Evolutionary conservation across 1,140 invertebrate genomes (phyloP).

Genomic region (Psilanteris sp.): DNA sequence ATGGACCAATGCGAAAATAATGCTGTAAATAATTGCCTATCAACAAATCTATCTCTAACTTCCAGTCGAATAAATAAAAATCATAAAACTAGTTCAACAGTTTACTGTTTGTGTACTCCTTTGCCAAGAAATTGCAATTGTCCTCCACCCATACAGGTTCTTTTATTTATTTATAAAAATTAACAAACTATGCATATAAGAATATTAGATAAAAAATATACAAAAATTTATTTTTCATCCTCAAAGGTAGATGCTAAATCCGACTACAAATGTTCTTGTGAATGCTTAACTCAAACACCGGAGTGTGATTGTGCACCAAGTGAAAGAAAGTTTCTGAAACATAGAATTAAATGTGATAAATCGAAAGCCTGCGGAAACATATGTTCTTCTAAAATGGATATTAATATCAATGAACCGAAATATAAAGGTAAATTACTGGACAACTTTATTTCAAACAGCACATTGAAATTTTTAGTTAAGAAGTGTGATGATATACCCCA

Average conservation of each 20-base stretch:
- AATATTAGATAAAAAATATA: too few relatives aligned
- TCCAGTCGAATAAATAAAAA: conserved; percentile 55
- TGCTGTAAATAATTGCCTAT: conserved; percentile 30
- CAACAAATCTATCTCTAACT: conserved; percentile 40
- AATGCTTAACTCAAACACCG: conserved; percentile 54
- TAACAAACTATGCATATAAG: too few relatives aligned
- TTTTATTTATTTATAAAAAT: too few relatives aligned
- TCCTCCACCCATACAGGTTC: conserved; percentile 57
- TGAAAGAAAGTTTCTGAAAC: conserved; percentile 63
- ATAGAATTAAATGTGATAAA: conserved; percentile 57
- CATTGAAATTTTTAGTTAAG: too few relatives aligned
- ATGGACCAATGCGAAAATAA: too few relatives aligned
- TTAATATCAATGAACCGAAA: too few relatives aligned
- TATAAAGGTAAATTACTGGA: too few relatives aligned
- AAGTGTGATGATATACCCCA: too few relatives aligned
- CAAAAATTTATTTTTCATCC: too few relatives aligned
- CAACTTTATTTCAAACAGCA: too few relatives aligned
- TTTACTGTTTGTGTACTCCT: conserved; percentile 65
- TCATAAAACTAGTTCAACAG: conserved; percentile 23
- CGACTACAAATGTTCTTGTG: conserved; percentile 62
- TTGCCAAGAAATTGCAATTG: conserved; percentile 67
- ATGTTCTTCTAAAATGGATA: too few relatives aligned
- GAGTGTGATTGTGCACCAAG: conserved; percentile 68
- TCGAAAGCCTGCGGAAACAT: not conserved
- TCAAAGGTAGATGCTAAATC: conserved; percentile 61